Conservation (phyloP, 2,113 vertebrate species). For the Mirza zaza region DNA sequence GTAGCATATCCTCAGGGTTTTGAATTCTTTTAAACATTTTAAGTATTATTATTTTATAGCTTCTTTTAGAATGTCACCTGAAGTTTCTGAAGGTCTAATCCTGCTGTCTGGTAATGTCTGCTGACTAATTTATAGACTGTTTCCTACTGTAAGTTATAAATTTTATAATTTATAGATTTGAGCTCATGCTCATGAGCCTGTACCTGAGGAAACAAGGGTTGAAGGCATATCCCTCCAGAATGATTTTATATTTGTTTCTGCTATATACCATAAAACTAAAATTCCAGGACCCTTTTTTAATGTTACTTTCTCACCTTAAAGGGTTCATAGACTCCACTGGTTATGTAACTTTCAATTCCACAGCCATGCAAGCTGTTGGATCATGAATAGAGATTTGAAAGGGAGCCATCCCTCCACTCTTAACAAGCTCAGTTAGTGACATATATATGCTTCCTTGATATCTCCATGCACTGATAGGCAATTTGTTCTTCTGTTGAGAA, state of each 20-base stretch:
- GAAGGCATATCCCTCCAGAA: neutral
- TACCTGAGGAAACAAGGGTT: neutral
- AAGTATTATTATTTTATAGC: neutral
- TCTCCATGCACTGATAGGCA: neutral
- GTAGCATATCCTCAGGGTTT: neutral
- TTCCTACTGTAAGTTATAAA: neutral
- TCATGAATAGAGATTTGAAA: neutral
- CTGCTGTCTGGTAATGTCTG: neutral
- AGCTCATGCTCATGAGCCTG: neutral
- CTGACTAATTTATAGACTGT: neutral
- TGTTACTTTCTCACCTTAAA: neutral
- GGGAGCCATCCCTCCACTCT: neutral
- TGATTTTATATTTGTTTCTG: neutral
- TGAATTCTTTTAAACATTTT: neutral
- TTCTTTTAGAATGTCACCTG: neutral
- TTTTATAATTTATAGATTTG: neutral
- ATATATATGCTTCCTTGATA: neutral
- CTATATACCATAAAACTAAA: neutral
- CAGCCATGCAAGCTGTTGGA: neutral
- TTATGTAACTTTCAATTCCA: neutral
- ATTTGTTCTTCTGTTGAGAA: neutral
- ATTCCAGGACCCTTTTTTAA: neutral
- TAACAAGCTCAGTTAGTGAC: neutral
- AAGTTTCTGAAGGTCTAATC: neutral
- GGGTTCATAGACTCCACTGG: neutral